A percentile compares a stretch with the other conserved stretches of the same genome.
Conservation (phyloP, 2,888 invertebrate genomes). For the Cantharis lateralis region DNA sequence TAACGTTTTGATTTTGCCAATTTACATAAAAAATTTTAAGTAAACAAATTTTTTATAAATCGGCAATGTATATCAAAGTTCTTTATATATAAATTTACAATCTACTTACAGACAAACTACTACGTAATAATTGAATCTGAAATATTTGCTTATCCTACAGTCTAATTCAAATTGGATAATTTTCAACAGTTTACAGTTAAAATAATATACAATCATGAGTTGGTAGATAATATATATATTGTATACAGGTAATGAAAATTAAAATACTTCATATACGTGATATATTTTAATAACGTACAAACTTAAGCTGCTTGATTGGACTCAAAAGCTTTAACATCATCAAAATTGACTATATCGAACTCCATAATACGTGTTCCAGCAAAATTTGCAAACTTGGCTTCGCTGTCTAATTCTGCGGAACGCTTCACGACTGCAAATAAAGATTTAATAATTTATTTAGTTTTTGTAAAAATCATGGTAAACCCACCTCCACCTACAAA, state of each 20-base stretch:
- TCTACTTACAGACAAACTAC: neutral
- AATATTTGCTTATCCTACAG: neutral
- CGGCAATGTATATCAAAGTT: neutral
- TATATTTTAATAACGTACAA: neutral
- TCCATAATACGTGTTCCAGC: slow-evolving; percentile 76
- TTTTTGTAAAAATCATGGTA: neutral
- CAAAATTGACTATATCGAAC: slow-evolving; percentile 73
- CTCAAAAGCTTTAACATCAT: slow-evolving; percentile 55
- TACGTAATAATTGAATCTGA: neutral
- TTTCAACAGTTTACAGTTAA: neutral
- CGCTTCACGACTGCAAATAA: slow-evolving; percentile 49
- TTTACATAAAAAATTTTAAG: neutral
- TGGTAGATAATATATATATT: slow-evolving; percentile 3
- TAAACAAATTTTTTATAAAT: neutral
- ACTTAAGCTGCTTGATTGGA: slow-evolving; percentile 14
- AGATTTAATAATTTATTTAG: neutral
- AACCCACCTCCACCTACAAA: slow-evolving; percentile 67
- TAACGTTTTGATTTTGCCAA: neutral
- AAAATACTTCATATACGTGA: slow-evolving; percentile 13
- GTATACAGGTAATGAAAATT: slow-evolving; percentile 7
- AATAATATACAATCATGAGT: slow-evolving; percentile 12
- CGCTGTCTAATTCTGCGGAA: slow-evolving; percentile 52
- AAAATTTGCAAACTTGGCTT: slow-evolving; percentile 74
- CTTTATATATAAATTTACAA: neutral
- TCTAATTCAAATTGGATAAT: neutral